Conservation (phyloP, 2,888 invertebrate species). For the Alsophila aescularia region DNA sequence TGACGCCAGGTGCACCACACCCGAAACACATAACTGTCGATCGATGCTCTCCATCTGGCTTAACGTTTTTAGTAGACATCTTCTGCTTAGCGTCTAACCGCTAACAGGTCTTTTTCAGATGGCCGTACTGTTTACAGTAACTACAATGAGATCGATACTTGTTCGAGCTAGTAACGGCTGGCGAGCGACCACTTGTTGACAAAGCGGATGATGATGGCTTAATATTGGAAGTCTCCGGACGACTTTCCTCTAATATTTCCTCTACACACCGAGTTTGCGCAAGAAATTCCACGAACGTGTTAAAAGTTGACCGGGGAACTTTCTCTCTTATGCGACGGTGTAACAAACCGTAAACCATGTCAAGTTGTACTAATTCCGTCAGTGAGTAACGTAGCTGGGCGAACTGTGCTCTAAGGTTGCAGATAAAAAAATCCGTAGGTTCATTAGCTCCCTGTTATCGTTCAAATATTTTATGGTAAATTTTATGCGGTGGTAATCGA, state of each 20-base stretch:
- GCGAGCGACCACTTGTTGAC: background rate
- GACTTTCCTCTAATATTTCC: slow-evolving; percentile 1
- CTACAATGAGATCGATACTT: background rate
- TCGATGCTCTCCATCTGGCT: too few relatives aligned
- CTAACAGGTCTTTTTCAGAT: slow-evolving; percentile 15
- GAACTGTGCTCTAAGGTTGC: background rate
- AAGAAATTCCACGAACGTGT: slow-evolving; percentile 20
- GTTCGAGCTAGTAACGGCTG: background rate
- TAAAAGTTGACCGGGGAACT: slow-evolving; percentile 14
- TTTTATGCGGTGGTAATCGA: slow-evolving; percentile 11
- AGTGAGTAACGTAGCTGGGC: background rate
- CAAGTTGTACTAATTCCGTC: slow-evolving; percentile 16
- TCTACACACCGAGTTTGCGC: slow-evolving; percentile 21
- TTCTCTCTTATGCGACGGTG: slow-evolving; percentile 29
- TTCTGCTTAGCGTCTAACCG: slow-evolving; percentile 1
- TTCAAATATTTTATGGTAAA: slow-evolving; percentile 21
- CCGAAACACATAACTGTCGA: slow-evolving; percentile 10
- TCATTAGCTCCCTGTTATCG: slow-evolving; percentile 9
- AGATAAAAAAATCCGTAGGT: slow-evolving; percentile 4
- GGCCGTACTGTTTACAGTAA: slow-evolving; percentile 24
- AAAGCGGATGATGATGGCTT: background rate
- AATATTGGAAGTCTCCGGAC: background rate
- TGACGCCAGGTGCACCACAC: slow-evolving; percentile 18
- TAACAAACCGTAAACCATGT: slow-evolving; percentile 35
- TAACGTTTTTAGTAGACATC: background rate